These are phyloP conservation scores for Heliocidaris tuberculata DNA, from an alignment of 35 echinoderm and acorn worm species.

Conservation along the genomic window DNA sequence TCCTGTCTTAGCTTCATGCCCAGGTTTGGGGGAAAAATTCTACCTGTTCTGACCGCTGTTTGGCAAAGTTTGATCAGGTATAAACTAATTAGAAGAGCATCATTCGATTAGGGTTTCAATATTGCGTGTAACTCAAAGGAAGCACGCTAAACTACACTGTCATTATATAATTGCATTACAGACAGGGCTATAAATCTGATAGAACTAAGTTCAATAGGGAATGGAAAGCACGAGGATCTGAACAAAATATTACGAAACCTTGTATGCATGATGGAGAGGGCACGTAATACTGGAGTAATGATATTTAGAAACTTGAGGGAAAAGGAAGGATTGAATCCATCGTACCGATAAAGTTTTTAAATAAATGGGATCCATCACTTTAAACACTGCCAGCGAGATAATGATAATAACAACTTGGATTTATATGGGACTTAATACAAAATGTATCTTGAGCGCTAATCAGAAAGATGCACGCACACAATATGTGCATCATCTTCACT, in stretches of 20 bases:
- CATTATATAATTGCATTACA: not conserved
- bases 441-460: no score
- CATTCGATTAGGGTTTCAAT: not conserved
- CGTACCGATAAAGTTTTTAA: no score
- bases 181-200: not conserved
- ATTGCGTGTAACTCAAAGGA: not conserved
- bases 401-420: no score
- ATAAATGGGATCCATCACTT: no score
- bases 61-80: not conserved
- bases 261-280: not conserved
- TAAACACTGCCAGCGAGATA: no score
- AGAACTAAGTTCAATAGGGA: not conserved
- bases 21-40: not conserved
- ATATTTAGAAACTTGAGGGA: not conserved
- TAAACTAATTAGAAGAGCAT: not conserved
- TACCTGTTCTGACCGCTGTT: not conserved
- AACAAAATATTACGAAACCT: not conserved
- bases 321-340: no score
- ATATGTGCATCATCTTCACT: no score
- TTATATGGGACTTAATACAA: no score
- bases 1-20: not conserved
- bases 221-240: not conserved
- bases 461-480: no score
- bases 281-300: not conserved
- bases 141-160: not conserved